Evolutionary conservation across 2,888 invertebrate species (phyloP), one percentile per base, ranked within the genome.

Genomic region (Clistopyga incitator): DNA sequence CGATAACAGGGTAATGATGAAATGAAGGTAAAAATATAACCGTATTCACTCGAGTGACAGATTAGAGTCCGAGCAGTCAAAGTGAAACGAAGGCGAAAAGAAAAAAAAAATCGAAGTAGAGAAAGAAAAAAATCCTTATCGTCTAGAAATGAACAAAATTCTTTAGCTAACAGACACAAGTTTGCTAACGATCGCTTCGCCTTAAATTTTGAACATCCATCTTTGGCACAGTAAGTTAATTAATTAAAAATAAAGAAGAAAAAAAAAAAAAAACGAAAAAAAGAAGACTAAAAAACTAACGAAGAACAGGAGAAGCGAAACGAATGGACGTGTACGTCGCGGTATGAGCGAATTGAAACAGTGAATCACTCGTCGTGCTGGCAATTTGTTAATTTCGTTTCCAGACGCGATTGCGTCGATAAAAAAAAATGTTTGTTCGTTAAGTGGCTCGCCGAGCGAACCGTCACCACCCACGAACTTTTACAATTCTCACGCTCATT

Each of bases 211-310:
- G 90, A 91, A 91, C 89, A 90, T 90, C 88, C 88, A 89, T 92
- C 92, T 89, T 92, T 89, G 89, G 92, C 91, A 91, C 90, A 90
- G 87, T 91, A 89, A 87, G 86, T 91, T 88, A 88, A 89, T 85
- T 88, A 86, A 90, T 87, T 87, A 79, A 71, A 80, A 71, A 78
- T 65, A 74, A 67, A 71, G 54, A 52, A 74, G 65, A 75, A 54
- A 61, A 29, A 67, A 78, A 68, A 42, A 78, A 65, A 59, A 3
- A 29, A 29, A 29, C 29, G 29, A 81, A 34, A 71, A 74, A 79
- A 75, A 78, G 56, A 77, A 76, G 67, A 81, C 87, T 87, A 87
- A 78, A 52, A 86, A 81, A 88, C 84, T 82, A 81, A 83, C 76
- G 20, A 47, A 84, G n/a, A 42, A 59, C 59, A 72, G 42, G 23